phyloP scores from a whole-genome alignment of 1,140 invertebrate species.

The Pogonognathellus flavescens region DNA sequence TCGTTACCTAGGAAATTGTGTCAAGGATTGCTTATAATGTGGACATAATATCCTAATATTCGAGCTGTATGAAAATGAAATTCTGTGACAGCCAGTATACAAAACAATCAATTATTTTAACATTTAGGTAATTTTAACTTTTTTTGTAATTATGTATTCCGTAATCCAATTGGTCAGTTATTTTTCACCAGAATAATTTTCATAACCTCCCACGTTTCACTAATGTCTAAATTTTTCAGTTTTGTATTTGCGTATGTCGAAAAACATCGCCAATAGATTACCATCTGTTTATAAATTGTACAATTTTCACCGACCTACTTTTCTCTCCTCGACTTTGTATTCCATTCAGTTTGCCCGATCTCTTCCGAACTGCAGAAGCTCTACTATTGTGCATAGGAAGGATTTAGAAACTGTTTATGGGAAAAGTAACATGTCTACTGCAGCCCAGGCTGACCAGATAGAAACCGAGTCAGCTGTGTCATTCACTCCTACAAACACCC shows the following conservation, averaged over 20 bases:
- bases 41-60: neutral
- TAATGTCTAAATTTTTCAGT: neutral
- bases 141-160: neutral
- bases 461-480: no score
- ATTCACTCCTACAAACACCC: no score
- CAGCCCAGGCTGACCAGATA: no score
- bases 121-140: neutral
- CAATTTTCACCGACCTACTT: neutral
- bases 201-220: no score
- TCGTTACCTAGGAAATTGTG: slow-evolving; percentile 9
- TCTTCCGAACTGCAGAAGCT: no score
- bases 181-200: no score
- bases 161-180: neutral
- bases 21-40: neutral
- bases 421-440: no score
- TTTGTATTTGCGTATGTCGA: neutral
- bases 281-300: neutral
- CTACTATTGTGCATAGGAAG: no score
- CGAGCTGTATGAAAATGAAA: neutral
- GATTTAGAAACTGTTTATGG: no score
- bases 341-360: no score
- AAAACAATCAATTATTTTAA: no score
- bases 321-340: neutral
- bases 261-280: neutral
- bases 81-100: no score